Conservation (phyloP, 2,797 vertebrate genomes). For the Lutra lutra region DNA sequence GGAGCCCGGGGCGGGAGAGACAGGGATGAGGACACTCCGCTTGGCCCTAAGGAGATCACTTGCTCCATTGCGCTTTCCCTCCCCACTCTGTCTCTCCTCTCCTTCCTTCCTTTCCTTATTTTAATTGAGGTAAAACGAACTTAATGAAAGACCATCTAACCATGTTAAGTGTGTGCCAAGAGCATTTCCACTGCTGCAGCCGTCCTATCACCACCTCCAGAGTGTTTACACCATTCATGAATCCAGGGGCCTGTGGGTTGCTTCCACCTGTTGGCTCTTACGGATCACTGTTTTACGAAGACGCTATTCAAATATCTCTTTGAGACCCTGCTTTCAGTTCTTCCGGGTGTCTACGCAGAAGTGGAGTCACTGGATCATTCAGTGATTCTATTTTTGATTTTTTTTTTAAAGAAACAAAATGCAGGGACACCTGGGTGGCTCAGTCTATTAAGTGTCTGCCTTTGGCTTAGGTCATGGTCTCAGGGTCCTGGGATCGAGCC, state of each 20-base stretch:
- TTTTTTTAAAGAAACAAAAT: neutral
- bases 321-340: neutral
- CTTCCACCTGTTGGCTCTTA: neutral
- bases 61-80: neutral
- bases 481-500: no score
- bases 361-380: neutral
- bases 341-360: neutral
- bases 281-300: neutral
- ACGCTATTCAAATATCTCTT: neutral
- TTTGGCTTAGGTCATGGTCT: no score
- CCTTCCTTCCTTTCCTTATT: neutral
- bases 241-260: neutral
- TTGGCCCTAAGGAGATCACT: neutral
- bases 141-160: neutral
- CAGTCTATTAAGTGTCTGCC: no score
- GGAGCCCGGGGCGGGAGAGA: no score
- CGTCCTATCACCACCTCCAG: neutral
- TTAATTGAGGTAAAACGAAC: neutral
- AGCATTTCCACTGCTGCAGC: neutral
- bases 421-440: no score
- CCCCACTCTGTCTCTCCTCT: neutral
- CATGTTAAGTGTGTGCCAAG: accelerated
- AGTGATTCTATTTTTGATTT: neutral
- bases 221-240: neutral
- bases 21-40: accelerated